A percentile compares a stretch with the other conserved stretches of the same genome.
Conservation (phyloP, 37 sponge, comb jelly and placozoan species). For the Bolinopsis microptera region DNA sequence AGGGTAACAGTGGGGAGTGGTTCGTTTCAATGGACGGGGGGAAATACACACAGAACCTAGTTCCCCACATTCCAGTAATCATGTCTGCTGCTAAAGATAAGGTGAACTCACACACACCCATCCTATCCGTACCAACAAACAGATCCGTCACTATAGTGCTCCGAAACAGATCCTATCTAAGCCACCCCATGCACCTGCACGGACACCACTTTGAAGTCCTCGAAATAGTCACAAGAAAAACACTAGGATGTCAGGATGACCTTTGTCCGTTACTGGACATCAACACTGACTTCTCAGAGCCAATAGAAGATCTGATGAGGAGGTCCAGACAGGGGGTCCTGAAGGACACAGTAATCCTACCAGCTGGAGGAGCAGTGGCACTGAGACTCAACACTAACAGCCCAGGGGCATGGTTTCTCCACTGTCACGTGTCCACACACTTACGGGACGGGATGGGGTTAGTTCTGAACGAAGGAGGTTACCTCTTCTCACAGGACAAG, state of each 20-base stretch:
- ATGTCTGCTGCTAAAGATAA: background rate
- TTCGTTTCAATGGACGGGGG: background rate
- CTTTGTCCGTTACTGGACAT: background rate
- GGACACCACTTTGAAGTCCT: constrained; percentile 9
- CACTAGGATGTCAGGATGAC: background rate
- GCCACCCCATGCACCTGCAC: constrained; percentile 26
- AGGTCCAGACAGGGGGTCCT: background rate
- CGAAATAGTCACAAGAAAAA: background rate
- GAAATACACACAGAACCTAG: background rate
- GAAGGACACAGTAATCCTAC: constrained; percentile 85
- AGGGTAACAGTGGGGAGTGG: background rate
- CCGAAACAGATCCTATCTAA: background rate
- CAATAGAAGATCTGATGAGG: background rate
- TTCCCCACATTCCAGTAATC: background rate
- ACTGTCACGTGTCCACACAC: constrained; percentile 86
- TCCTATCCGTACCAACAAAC: background rate
- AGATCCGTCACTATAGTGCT: background rate
- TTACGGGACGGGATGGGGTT: constrained; percentile 58
- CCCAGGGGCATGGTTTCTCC: constrained; percentile 91
- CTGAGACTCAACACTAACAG: constrained; percentile 77
- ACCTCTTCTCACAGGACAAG: background rate
- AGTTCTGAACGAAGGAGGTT: constrained; percentile 61
- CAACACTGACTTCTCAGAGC: background rate
- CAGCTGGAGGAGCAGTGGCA: constrained; percentile 84
- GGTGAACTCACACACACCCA: background rate